Conservation (phyloP, 2,113 vertebrate genomes). For the Oreotrochilus melanogaster region DNA sequence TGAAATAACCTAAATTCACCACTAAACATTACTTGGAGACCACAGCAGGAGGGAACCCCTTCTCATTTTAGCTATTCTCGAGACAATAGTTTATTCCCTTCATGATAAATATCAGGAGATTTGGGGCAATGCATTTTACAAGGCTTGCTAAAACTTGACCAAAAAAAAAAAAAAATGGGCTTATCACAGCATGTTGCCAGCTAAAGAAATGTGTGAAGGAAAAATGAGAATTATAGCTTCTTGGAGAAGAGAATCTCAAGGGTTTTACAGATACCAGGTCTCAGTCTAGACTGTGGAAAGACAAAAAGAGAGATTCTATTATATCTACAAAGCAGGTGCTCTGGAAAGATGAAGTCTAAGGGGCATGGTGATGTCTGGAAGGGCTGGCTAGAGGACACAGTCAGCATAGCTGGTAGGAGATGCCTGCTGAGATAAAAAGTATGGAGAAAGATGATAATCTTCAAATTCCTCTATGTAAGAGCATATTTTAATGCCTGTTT, state of each 20-base stretch:
- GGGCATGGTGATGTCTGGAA: conserved; percentile 14
- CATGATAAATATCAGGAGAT: conserved; percentile 66
- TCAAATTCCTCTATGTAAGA: conserved; percentile 56
- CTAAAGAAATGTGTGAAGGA: conserved; percentile 58
- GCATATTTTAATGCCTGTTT: background rate
- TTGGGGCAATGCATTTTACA: conserved; percentile 64
- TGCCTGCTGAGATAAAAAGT: conserved; percentile 51
- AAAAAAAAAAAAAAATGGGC: conserved; percentile 50
- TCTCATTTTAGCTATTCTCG: conserved; percentile 7
- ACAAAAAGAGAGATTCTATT: conserved; percentile 32
- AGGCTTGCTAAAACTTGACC: conserved; percentile 64
- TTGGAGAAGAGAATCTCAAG: conserved; percentile 58
- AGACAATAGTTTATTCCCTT: conserved; percentile 61
- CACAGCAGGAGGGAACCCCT: background rate
- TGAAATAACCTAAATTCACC: background rate
- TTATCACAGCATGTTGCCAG: conserved; percentile 37
- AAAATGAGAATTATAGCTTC: conserved; percentile 63
- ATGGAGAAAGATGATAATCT: conserved; percentile 60
- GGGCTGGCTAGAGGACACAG: conserved; percentile 38
- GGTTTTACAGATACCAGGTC: background rate
- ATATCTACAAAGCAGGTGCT: background rate
- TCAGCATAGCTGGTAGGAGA: conserved; percentile 52
- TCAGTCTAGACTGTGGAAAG: background rate
- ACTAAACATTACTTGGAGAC: background rate
- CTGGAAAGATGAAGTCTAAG: conserved; percentile 28